Evolutionary conservation across 2,888 invertebrate species (phyloP), one percentile per base, ranked within the genome.

Genomic region (Amitus sp.): DNA sequence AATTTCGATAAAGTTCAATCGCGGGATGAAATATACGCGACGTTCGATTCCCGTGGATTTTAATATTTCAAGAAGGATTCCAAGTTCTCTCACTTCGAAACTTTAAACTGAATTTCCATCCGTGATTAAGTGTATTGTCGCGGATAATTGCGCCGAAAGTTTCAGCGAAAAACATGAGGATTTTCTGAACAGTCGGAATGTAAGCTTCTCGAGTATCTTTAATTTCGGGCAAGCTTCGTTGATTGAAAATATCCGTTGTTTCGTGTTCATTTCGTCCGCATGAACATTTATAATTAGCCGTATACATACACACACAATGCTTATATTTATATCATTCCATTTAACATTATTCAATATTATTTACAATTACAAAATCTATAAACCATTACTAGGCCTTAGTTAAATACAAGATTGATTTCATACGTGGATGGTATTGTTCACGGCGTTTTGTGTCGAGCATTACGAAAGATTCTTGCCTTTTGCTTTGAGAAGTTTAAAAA

Each of bases 281-380:
- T 42, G 18, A 18, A n/a, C n/a, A n/a, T n/a, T n/a, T 20, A 12
- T 18, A 10, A 12, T 43, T 43, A 43, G 13, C 23, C 43, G 23
- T 43, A 23, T 23, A 43, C 27, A 43, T 23, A 23, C 13, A 43
- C 43, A 43, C 42, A 42, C 42, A 42, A 20, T 42, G 20, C 20
- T 18, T 42, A 19, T 18, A 20, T 6, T 42, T 18, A 42, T 19
- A 5, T n/a, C 42, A 42, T 42, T 42, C 18, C 18, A 42, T 15
- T 37, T 15, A 42, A 42, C 42, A 12, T 47, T 62, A 65, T 65
- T 51, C 61, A 55, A 65, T 51, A 55, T 20, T 65, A 65, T 65
- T 58, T 65, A 65, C 65, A 65, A 27, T 65, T 62, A 65, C 33
- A 65, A 65, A 65, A 62, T 65, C 43, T 43, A 65, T 49, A 65